Evolutionary conservation across 2,888 invertebrate genomes (phyloP).

Genomic region (Meandrusa payeni): DNA sequence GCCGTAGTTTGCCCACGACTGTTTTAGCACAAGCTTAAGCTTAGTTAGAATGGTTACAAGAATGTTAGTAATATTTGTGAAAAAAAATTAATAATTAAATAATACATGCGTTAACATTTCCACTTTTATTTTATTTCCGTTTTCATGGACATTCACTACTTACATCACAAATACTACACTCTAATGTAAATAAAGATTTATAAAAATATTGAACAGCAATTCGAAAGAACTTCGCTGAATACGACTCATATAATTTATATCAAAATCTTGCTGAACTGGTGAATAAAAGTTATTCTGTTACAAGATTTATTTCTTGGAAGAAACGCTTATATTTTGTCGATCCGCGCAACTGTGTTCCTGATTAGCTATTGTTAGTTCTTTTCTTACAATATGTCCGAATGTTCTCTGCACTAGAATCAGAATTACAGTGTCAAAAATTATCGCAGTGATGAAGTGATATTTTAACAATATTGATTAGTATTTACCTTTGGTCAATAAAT

Average conservation of each 20-base stretch:
- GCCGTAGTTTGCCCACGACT: no score
- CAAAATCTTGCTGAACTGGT: slow-evolving; percentile 30
- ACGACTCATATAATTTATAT: slow-evolving; percentile 23
- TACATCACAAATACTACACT: slow-evolving; percentile 11
- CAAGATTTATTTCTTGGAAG: slow-evolving; percentile 44
- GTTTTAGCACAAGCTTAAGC: no score
- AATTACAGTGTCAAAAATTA: slow-evolving; percentile 14
- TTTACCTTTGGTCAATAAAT: slow-evolving; percentile 60
- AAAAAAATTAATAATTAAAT: no score
- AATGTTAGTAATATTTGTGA: no score
- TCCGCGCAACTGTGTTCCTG: slow-evolving; percentile 33
- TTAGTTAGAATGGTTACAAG: no score
- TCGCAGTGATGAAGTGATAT: no score
- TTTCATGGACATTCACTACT: slow-evolving; percentile 10
- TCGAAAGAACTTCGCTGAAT: no score
- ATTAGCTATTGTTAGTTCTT: slow-evolving; percentile 52
- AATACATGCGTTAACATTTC: slow-evolving; percentile 7
- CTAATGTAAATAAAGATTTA: slow-evolving; percentile 10
- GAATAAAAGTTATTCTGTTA: no score
- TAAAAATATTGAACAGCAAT: no score
- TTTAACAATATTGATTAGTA: no score
- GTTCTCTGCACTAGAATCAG: slow-evolving; percentile 55
- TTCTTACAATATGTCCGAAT: slow-evolving; percentile 57
- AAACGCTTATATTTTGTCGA: slow-evolving; percentile 48
- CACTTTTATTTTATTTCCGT: no score